Conservation (phyloP, 2,113 vertebrate genomes). For the Microtus ochrogaster region DNA sequence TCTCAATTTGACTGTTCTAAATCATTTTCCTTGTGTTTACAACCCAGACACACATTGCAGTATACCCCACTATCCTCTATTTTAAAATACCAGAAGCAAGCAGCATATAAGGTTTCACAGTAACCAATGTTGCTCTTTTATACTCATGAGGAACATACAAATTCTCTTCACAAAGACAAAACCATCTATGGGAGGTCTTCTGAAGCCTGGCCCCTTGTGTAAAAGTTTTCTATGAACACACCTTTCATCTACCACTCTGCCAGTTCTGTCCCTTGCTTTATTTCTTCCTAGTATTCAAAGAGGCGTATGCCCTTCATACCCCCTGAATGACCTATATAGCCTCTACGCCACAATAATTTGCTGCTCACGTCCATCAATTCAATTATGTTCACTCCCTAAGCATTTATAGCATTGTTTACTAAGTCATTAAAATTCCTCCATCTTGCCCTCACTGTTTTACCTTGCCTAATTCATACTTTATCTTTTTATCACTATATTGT, state of each 20-base stretch:
- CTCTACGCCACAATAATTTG: not conserved
- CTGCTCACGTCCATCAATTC: not conserved
- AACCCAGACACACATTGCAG: not conserved
- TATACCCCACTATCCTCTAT: not conserved
- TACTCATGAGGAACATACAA: not conserved
- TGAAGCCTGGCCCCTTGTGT: not conserved
- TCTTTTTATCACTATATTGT: not conserved
- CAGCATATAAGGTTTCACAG: not conserved
- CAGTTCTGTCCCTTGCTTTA: not conserved
- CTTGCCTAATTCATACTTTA: not conserved
- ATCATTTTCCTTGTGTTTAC: not conserved
- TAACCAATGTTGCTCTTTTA: not conserved
- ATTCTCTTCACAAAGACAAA: not conserved
- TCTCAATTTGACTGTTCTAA: slow-evolving; percentile 22
- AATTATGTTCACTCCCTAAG: not conserved
- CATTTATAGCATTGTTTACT: not conserved
- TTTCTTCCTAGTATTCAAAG: not conserved
- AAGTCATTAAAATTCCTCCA: not conserved
- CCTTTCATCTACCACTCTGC: not conserved
- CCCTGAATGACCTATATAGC: not conserved
- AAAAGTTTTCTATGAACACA: not conserved
- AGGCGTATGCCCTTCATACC: not conserved
- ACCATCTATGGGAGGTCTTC: not conserved
- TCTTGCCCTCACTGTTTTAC: not conserved
- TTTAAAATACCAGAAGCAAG: not conserved